phyloP scores from a whole-genome alignment of 1,140 invertebrate genomes.

The Drosophila lowei region DNA sequence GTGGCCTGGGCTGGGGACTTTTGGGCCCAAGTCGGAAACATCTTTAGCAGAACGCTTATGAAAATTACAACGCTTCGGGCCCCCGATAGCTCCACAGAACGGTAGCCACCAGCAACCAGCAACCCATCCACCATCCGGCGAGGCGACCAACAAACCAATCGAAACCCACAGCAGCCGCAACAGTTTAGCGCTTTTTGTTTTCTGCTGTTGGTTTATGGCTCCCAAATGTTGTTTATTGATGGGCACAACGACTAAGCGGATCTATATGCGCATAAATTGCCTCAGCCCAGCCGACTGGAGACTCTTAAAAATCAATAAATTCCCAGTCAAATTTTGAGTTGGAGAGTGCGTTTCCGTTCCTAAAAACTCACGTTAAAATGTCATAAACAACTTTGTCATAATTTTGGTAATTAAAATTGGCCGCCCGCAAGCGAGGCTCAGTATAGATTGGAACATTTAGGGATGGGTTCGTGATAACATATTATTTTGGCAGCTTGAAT shows the following conservation, averaged over 20 bases:
- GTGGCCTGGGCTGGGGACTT: conserved; percentile 30
- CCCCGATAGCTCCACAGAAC: conserved; percentile 34
- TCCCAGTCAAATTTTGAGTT: conserved; percentile 59
- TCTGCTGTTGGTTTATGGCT: conserved; percentile 63
- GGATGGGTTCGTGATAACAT: not conserved
- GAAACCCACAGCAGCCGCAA: conserved; percentile 52
- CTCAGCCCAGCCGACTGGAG: conserved; percentile 21
- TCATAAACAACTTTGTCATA: conserved; percentile 82
- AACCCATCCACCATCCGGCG: conserved; percentile 8
- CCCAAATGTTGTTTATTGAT: conserved; percentile 71
- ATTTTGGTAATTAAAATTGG: conserved; percentile 81
- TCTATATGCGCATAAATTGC: conserved; percentile 67
- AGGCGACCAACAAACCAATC: conserved; percentile 16
- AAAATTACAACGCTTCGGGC: conserved; percentile 66
- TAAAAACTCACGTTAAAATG: conserved; percentile 69
- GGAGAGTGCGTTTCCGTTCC: conserved; percentile 38
- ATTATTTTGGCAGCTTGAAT: not conserved
- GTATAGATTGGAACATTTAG: not conserved
- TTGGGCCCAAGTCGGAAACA: conserved; percentile 4
- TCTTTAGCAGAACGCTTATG: conserved; percentile 50
- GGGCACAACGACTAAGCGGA: conserved; percentile 73
- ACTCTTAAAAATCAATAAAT: conserved; percentile 82
- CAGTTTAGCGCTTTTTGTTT: conserved; percentile 71
- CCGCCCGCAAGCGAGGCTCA: conserved; percentile 56
- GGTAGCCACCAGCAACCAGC: conserved; percentile 53